Percentiles rank a stretch among this genome's conserved stretches.
phyloP scores from a whole-genome alignment of 1,140 invertebrate genomes.

The Saccostrea glomerata region DNA sequence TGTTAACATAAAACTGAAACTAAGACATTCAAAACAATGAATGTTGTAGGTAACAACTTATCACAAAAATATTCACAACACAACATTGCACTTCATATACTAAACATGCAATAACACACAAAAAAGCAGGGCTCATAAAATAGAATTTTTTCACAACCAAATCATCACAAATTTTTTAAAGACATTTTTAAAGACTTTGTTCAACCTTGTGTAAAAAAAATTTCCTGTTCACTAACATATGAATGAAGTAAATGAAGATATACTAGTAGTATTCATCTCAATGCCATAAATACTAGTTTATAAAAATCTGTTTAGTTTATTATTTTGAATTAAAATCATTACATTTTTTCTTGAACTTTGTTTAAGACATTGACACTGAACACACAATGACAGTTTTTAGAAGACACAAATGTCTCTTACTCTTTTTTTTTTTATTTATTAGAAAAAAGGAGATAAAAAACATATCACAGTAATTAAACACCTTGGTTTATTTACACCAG shows the following conservation, averaged over 20 bases:
- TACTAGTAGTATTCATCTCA: too few species aligned
- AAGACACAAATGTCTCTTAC: not conserved
- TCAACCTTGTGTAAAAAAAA: not conserved
- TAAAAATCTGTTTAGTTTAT: too few species aligned
- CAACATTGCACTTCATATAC: conserved; percentile 17
- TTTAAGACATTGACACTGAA: not conserved
- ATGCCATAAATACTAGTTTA: too few species aligned
- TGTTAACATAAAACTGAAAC: not conserved
- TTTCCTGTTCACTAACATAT: not conserved
- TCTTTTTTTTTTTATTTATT: not conserved
- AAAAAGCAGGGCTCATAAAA: not conserved
- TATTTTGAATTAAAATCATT: too few species aligned
- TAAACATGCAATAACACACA: not conserved
- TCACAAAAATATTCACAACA: conserved; percentile 15
- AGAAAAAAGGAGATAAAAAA: not conserved
- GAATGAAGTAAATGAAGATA: not conserved
- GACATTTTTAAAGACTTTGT: too few species aligned
- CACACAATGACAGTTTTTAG: not conserved
- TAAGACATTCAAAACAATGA: not conserved
- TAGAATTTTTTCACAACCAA: conserved; percentile 10
- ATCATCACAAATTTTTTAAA: not conserved
- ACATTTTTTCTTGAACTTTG: too few species aligned
- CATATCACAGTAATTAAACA: conserved; percentile 7
- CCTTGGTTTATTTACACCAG: not conserved
- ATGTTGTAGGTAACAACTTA: conserved; percentile 12